These are phyloP conservation scores for Trachelus tabidus DNA, from an alignment of 2,888 invertebrate species.

Conservation along the genomic window DNA sequence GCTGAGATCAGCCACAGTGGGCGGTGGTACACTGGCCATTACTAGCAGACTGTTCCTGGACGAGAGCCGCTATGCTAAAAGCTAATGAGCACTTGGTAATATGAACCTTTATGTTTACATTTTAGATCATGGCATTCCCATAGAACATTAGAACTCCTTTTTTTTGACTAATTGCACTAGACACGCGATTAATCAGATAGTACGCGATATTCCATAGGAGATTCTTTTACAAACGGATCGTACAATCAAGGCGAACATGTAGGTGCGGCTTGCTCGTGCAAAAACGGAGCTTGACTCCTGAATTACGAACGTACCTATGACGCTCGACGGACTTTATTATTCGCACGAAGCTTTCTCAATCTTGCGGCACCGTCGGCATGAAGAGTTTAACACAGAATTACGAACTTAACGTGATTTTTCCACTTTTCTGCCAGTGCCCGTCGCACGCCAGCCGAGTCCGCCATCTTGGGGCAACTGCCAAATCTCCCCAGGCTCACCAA, in stretches of 20 bases:
- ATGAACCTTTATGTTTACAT: slow-evolving; percentile 1
- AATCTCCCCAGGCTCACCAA: slow-evolving; percentile 48
- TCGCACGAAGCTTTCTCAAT: slow-evolving; percentile 32
- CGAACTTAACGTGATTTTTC: slow-evolving; percentile 53
- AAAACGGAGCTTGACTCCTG: slow-evolving; percentile 16
- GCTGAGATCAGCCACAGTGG: slow-evolving; percentile 41
- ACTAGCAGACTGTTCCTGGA: slow-evolving; percentile 18
- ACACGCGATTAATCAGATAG: not conserved
- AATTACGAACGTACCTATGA: slow-evolving; percentile 18
- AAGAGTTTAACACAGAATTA: slow-evolving; percentile 54
- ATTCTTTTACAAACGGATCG: not conserved
- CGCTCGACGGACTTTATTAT: slow-evolving; percentile 11
- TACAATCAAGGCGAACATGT: slow-evolving; percentile 3
- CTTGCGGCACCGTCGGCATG: slow-evolving; percentile 32
- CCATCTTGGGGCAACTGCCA: slow-evolving; percentile 64
- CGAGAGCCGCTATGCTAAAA: not conserved
- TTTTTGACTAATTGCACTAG: not conserved
- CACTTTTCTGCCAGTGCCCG: slow-evolving; percentile 58
- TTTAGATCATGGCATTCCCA: not conserved
- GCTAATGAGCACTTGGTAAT: not conserved
- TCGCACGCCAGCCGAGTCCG: slow-evolving; percentile 63
- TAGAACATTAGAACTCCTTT: not conserved
- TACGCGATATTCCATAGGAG: not conserved
- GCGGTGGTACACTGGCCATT: slow-evolving; percentile 37
- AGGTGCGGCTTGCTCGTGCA: slow-evolving; percentile 28